Conservation (phyloP, 2,113 vertebrate species). For the Gymnobelideus leadbeateri region DNA sequence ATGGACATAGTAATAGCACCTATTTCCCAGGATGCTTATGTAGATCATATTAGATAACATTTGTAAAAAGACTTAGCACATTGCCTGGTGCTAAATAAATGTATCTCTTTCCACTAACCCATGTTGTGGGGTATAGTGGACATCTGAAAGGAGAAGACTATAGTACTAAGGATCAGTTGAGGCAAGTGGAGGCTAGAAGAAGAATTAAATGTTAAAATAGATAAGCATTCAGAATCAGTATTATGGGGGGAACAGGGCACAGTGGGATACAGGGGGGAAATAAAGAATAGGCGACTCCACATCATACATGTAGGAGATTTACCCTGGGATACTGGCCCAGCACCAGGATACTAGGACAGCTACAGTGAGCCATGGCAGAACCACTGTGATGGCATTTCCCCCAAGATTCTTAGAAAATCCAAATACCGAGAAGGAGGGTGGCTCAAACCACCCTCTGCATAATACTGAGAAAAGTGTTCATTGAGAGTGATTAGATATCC, state of each 20-base stretch:
- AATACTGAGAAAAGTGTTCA: not conserved
- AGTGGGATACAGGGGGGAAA: not conserved
- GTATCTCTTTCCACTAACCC: not conserved
- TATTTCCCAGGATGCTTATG: not conserved
- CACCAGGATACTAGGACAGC: not conserved
- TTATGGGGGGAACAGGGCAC: not conserved
- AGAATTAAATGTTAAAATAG: not conserved
- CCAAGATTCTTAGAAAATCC: not conserved
- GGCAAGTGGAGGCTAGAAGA: not conserved
- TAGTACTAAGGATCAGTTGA: not conserved
- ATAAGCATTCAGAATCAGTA: not conserved
- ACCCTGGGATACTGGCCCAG: not conserved
- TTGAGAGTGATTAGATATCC: not conserved
- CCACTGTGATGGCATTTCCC: not conserved
- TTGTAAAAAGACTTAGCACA: not conserved
- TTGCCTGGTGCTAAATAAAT: not conserved
- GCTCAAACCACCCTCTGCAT: not conserved
- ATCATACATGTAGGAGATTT: not conserved
- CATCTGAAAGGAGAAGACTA: not conserved
- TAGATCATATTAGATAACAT: not conserved
- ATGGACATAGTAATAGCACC: not conserved
- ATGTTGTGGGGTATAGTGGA: not conserved
- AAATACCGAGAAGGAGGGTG: not conserved
- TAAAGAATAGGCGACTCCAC: not conserved
- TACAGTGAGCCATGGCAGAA: not conserved